Percentiles rank a stretch among this genome's conserved stretches.
These are phyloP conservation scores for Priapulus caudatus DNA, from an alignment of 2,888 invertebrate species.

Conservation along the genomic window DNA sequence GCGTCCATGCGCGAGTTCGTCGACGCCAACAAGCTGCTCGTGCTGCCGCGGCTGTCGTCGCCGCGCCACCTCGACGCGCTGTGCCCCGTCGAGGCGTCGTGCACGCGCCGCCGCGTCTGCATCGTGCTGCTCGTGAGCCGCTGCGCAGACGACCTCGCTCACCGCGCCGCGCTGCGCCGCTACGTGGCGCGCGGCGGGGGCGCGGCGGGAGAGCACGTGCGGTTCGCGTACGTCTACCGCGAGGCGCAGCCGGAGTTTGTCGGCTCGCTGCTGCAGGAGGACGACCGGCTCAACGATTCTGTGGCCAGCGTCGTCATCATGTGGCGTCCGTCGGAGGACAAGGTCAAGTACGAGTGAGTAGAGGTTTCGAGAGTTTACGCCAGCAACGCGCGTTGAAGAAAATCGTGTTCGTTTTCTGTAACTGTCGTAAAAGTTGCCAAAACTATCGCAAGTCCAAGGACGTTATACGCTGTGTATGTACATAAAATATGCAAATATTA, in stretches of 20 bases:
- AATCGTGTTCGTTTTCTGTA: too few relatives aligned
- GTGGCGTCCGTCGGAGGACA: conserved; percentile 75
- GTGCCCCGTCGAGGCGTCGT: conserved; percentile 77
- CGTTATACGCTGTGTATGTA: too few relatives aligned
- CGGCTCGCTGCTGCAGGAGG: conserved; percentile 48
- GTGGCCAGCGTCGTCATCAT: conserved; percentile 62
- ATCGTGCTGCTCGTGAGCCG: conserved; percentile 60
- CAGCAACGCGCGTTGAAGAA: too few relatives aligned
- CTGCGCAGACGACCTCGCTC: conserved; percentile 46
- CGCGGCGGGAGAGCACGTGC: conserved; percentile 48
- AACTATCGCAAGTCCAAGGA: too few relatives aligned
- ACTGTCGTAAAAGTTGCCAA: too few relatives aligned
- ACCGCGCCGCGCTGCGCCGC: conserved; percentile 55
- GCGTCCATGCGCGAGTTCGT: conserved; percentile 76
- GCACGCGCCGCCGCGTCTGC: conserved; percentile 58
- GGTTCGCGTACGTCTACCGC: conserved; percentile 72
- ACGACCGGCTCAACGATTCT: background rate
- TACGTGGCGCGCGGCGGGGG: conserved; percentile 50
- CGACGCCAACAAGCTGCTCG: conserved; percentile 72
- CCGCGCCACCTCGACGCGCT: conserved; percentile 67
- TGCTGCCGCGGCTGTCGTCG: conserved; percentile 78
- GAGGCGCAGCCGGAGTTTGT: conserved; percentile 72
- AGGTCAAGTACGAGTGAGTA: conserved; percentile 66
- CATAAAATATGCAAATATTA: too few relatives aligned
- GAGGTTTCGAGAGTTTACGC: too few relatives aligned